Conservation (phyloP, 2,888 invertebrate genomes). For the Melanostoma mellinum region DNA sequence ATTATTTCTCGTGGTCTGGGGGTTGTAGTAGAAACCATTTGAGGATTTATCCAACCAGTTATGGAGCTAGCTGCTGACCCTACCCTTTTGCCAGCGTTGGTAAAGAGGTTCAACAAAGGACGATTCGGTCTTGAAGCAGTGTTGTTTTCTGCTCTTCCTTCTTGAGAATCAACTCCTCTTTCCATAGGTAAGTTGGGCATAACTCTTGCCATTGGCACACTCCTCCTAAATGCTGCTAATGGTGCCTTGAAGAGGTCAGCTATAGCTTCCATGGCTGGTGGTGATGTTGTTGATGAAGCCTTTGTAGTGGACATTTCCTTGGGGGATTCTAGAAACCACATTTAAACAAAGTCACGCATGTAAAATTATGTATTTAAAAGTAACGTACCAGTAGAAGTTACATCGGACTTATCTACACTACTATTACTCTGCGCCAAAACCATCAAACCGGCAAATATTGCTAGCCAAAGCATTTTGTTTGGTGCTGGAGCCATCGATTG, state of each 20-base stretch:
- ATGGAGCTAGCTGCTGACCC: conserved; percentile 78
- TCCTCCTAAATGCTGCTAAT: conserved; percentile 47
- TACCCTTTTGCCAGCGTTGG: conserved; percentile 78
- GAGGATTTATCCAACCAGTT: conserved; percentile 78
- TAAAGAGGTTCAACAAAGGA: conserved; percentile 74
- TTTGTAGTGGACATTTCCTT: conserved; percentile 7
- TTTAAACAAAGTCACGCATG: not conserved
- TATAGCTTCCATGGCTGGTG: conserved; percentile 75
- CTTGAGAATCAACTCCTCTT: conserved; percentile 17
- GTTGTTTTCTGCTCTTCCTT: conserved; percentile 36
- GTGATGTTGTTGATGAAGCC: conserved; percentile 35
- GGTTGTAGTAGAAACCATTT: conserved; percentile 74
- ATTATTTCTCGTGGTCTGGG: conserved; percentile 77
- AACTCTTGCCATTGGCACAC: not conserved
- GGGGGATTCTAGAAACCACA: conserved; percentile 24
- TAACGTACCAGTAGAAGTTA: conserved; percentile 51
- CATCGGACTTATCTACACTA: conserved; percentile 1
- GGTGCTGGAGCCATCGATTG: conserved; percentile 26
- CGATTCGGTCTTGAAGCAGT: not conserved
- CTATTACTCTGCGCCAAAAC: conserved; percentile 22
- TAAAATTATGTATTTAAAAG: conserved; percentile 12
- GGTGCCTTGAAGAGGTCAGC: conserved; percentile 47
- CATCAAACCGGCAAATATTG: conserved; percentile 31
- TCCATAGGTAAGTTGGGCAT: not conserved
- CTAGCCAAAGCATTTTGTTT: conserved; percentile 16